phyloP scores from a whole-genome alignment of 2,888 invertebrate species.

The Bruchidius siliquastri region DNA sequence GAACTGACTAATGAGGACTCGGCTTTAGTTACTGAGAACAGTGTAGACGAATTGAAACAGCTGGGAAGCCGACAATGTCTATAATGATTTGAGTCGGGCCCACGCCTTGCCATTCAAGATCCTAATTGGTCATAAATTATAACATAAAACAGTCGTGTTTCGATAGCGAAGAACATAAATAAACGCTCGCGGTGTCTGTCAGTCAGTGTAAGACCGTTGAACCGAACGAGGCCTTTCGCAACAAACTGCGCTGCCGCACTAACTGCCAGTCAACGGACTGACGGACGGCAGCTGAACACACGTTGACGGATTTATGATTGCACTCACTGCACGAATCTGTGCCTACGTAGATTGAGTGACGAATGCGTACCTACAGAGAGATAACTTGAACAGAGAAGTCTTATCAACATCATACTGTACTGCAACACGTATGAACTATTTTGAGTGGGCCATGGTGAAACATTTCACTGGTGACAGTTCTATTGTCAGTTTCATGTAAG shows the following conservation, averaged over 20 bases:
- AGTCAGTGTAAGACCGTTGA: neutral
- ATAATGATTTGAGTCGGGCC: constrained; percentile 38
- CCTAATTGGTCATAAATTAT: constrained; percentile 45
- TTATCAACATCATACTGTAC: no score
- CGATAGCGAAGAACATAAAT: constrained; percentile 43
- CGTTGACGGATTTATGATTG: neutral
- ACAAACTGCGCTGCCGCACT: neutral
- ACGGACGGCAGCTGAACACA: neutral
- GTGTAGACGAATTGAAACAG: no score
- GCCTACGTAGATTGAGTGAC: no score
- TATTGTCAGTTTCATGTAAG: no score
- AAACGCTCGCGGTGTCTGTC: constrained; percentile 33
- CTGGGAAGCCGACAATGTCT: constrained; percentile 35
- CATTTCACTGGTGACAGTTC: no score
- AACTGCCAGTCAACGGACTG: neutral
- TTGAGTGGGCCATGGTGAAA: no score
- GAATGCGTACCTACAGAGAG: no score
- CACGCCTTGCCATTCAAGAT: constrained; percentile 34
- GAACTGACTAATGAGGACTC: no score
- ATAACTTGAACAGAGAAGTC: no score
- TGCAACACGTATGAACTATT: no score
- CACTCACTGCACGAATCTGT: neutral
- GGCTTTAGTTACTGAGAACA: no score
- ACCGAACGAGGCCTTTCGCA: neutral
- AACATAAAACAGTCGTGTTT: constrained; percentile 43